These are phyloP conservation scores for Pachycephala philippinensis DNA, from an alignment of 2,113 vertebrate genomes.

Conservation along the genomic window DNA sequence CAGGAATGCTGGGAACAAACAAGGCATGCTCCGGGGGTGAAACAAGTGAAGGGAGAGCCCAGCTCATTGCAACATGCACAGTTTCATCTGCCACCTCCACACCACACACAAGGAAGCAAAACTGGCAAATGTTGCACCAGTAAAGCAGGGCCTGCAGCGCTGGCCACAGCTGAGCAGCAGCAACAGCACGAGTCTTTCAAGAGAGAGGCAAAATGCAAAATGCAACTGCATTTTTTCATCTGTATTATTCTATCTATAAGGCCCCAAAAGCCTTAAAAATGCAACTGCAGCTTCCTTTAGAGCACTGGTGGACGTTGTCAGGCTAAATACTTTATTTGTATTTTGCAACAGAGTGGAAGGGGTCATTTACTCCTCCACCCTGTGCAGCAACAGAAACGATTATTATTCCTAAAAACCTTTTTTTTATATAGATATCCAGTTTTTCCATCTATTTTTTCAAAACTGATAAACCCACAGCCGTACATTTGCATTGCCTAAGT, in stretches of 20 bases:
- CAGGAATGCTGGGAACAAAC: not conserved
- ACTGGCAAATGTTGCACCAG: not conserved
- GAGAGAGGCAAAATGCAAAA: not conserved
- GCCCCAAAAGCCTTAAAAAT: not conserved
- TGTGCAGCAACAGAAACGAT: not conserved
- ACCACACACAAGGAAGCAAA: not conserved
- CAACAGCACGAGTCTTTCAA: rapidly evolving
- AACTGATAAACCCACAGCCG: not conserved
- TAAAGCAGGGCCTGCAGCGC: not conserved
- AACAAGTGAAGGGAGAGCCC: not conserved
- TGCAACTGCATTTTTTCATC: not conserved
- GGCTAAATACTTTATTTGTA: not conserved
- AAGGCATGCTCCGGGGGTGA: rapidly evolving
- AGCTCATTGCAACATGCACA: not conserved
- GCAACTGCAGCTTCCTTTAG: not conserved
- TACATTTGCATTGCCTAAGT: not conserved
- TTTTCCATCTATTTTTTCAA: not conserved
- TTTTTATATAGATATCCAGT: not conserved
- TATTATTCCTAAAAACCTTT: not conserved
- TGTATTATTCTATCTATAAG: not conserved
- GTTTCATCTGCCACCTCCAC: not conserved
- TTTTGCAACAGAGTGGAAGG: not conserved
- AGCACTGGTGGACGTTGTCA: not conserved
- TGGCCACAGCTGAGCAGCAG: not conserved
- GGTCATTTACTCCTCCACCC: not conserved